Base-by-base conservation (phyloP, 2,113 vertebrate species). In the Xiphophorus couchianus region DNA sequence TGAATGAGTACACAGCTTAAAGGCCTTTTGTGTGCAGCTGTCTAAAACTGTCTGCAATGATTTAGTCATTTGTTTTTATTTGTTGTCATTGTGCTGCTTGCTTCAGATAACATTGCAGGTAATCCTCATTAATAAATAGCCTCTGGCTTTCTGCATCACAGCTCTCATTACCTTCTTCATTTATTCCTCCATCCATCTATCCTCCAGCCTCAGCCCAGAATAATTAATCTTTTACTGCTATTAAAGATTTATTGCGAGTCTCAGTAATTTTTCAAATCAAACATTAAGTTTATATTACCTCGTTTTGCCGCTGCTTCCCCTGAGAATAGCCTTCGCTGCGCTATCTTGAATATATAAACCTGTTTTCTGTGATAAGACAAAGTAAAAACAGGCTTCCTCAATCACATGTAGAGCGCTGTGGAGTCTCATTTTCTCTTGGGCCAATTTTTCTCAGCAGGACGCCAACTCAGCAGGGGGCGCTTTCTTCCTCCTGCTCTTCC, bases 341-440 rank as follows among this genome's bases (percentile, higher is more conserved):
- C 87, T 31, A 81, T 75, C 81, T 70, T 6, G n/a, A 64, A 75
- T 84, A 72, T 66, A 28, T 67, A 83, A 31, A 15, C 69, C 83
- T 87, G 84, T 66, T 84, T 74, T 17, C 9, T 60, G 12, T 51
- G 85, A 89, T 86, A 76, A 88, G 83, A 5, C 65, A 25, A 73
- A 90, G 85, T 22, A 72, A 85, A 86, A 85, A 72, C 69, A 31
- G 58, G 28, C 11, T 77, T 86, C 76, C 73, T 73, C 70, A 75
- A 61, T 76, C 60, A 69, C 80, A 79, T 25, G 58, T 77, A 5
- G 71, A 69, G 54, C 1, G 66, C 44, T 14, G 69, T 30, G 51
- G 76, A 78, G 74, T 84, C 85, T 92, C 78, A 82, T 89, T 83
- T 86, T 81, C 84, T 83, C 74, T 11, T 64, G 35, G 81, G 74